Evolutionary conservation across 2,888 invertebrate genomes (phyloP).

Genomic region (Drosophila affinis): DNA sequence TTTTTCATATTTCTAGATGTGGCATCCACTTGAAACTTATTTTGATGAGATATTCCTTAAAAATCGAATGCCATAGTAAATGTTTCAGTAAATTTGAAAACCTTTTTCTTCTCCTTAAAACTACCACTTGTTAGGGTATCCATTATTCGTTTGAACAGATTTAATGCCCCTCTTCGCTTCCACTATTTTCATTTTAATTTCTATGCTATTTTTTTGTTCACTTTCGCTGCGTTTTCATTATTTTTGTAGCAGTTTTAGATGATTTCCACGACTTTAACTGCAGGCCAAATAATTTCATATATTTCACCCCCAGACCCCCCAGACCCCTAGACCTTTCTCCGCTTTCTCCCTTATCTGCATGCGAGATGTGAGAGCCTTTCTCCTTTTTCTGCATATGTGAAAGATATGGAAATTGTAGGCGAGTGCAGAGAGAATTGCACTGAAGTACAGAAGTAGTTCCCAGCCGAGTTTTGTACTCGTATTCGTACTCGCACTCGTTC

Average conservation of each 20-base stretch:
- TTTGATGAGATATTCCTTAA: no score
- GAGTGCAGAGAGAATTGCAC: conserved; percentile 37
- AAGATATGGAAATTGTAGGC: conserved; percentile 62
- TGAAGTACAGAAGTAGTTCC: conserved; percentile 36
- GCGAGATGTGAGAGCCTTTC: neutral
- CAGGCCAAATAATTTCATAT: conserved; percentile 18
- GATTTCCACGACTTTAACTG: conserved; percentile 36
- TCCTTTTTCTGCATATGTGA: conserved; percentile 27
- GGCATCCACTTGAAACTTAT: no score
- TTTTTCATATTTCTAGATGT: no score
- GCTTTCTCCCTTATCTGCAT: conserved; percentile 2
- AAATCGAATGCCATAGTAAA: no score
- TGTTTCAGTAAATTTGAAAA: no score
- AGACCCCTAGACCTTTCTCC: conserved; percentile 3
- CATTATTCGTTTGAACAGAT: neutral
- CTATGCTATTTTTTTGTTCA: conserved; percentile 28
- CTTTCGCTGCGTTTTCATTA: conserved; percentile 26
- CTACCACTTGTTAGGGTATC: neutral
- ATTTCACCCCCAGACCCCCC: conserved; percentile 13
- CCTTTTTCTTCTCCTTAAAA: no score
- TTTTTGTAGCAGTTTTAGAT: conserved; percentile 38
- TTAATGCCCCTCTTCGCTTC: neutral
- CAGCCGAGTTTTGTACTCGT: conserved; percentile 1
- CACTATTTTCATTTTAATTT: conserved; percentile 7
- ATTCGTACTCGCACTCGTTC: neutral